These are phyloP conservation scores for Drosophila tropicalis DNA, from an alignment of 1,140 invertebrate species.

Conservation along the genomic window DNA sequence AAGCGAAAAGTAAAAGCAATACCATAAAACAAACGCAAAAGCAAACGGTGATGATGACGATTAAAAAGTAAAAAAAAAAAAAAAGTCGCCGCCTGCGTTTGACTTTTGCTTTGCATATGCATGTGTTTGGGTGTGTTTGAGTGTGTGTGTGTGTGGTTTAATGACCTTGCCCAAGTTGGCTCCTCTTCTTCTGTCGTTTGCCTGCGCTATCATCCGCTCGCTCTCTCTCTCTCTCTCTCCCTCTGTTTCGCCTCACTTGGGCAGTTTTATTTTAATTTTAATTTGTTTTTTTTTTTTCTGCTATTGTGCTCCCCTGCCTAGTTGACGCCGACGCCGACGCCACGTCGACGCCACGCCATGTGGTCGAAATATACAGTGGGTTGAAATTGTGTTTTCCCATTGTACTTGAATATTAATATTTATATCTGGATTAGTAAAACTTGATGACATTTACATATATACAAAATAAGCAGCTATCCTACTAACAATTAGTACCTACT, in stretches of 20 bases:
- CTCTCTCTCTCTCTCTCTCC: conserved; percentile 35
- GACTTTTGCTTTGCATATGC: conserved; percentile 22
- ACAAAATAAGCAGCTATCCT: too few relatives aligned
- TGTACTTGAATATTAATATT: not conserved
- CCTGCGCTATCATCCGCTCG: conserved; percentile 10
- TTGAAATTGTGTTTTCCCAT: not conserved
- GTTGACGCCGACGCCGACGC: conserved; percentile 36
- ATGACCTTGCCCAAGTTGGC: conserved; percentile 77
- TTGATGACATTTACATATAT: too few relatives aligned
- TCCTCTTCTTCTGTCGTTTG: conserved; percentile 3
- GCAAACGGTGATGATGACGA: conserved; percentile 34
- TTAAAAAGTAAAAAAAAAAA: conserved; percentile 11
- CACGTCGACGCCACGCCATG: conserved; percentile 51
- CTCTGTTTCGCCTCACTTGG: conserved; percentile 24
- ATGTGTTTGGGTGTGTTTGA: conserved; percentile 14
- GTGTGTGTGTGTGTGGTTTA: conserved; percentile 70
- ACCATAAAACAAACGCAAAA: conserved; percentile 37
- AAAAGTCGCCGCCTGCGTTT: conserved; percentile 10
- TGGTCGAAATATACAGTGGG: conserved; percentile 39
- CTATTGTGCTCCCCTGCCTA: conserved; percentile 66
- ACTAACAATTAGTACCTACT: too few relatives aligned
- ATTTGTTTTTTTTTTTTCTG: conserved; percentile 17
- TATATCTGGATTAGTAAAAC: too few relatives aligned
- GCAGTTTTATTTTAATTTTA: conserved; percentile 4
- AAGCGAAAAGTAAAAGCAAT: conserved; percentile 33